Evolutionary conservation across 1,140 invertebrate genomes (phyloP).

Genomic region (Metopolophium dirhodum): DNA sequence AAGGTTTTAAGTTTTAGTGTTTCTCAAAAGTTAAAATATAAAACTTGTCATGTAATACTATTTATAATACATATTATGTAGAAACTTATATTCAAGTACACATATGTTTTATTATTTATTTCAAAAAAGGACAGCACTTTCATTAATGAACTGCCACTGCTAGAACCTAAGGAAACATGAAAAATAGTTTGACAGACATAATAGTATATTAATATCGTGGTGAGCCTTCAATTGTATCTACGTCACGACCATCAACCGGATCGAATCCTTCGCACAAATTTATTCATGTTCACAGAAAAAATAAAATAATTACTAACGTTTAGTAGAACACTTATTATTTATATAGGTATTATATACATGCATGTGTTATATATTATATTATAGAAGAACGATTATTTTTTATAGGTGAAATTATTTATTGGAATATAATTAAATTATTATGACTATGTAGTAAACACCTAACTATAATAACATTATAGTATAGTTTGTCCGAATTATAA

Average conservation of each 20-base stretch:
- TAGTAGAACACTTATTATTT: neutral
- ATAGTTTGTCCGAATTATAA: neutral
- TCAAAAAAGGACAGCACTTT: neutral
- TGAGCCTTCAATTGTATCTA: neutral
- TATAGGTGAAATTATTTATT: neutral
- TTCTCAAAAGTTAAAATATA: no score
- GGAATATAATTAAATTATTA: neutral
- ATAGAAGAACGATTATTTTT: neutral
- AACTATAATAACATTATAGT: neutral
- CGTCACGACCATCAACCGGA: neutral
- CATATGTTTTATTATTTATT: no score
- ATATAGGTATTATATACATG: neutral
- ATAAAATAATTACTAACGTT: neutral
- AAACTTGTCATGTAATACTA: no score
- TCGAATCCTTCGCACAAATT: conserved; percentile 11
- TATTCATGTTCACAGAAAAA: neutral
- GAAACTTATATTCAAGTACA: no score
- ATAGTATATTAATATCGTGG: neutral
- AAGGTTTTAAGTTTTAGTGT: neutral
- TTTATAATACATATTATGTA: no score
- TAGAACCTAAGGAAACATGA: no score
- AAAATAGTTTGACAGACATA: no score
- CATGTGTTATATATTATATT: neutral
- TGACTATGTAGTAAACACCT: neutral
- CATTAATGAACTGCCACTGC: no score